Evolutionary conservation across 1,140 invertebrate species (phyloP), one percentile per base, ranked within the genome.

Genomic region (Acarapis woodi): DNA sequence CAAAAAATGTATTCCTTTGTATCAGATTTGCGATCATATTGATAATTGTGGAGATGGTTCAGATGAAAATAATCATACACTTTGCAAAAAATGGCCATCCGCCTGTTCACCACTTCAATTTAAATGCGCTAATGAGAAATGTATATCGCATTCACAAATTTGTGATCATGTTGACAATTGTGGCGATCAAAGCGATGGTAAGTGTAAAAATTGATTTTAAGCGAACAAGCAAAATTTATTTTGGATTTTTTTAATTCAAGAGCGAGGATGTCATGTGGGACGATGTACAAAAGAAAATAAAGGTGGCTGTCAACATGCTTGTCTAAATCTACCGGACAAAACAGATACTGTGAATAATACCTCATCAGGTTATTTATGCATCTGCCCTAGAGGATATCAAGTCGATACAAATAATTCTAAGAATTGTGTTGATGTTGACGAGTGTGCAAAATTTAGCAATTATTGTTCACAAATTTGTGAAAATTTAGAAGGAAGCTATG

Each of bases 261-360:
- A 90, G 58, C 58, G 70, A 34, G 82, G 82, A 29, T 93, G 83
- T 51, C 78, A 76, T 55, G 61, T 63, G 15, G 70, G 68, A 40
- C 63, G 65, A 2, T 85, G 79, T 52, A 64, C 64, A 19, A 60
- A 66, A n/a, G 48, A 51, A 1, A 66, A 64, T 30, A 70, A 68
- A 51, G 83, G 85, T n/a, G 80, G 82, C 0, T 94, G 87, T 58
- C 68, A 83, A 50, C 82, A 93, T 46, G 70, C 71, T 40, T 94
- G 87, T 48, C 28, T 38, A 3, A 5, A 82, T 50, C 55, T 90
- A 1, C 71, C 70, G 1, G 65, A 47, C 12, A n/a, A n/a, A n/a
- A 52, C 68, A 2, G 67, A 76, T 2, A 85, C 79, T 53, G 77
- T 83, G 44, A 90, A 82, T 52, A 66, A n/a, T n/a, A 70, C 24